These are phyloP conservation scores for Chrysomallon squamiferum DNA, from an alignment of 1,140 invertebrate genomes.

Conservation along the genomic window DNA sequence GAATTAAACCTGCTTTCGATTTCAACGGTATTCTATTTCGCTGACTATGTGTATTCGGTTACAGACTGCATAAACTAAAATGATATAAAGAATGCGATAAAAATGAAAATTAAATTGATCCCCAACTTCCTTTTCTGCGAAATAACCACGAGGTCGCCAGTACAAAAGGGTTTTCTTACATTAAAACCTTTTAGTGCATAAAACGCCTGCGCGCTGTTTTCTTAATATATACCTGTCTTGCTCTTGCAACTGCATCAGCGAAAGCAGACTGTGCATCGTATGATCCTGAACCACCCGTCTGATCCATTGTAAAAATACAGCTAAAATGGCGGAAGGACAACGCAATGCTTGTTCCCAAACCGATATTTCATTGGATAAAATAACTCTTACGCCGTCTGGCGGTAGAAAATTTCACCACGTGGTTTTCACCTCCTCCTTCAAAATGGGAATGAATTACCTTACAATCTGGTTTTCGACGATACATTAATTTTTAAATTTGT, in stretches of 20 bases:
- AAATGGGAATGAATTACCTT: too few relatives aligned
- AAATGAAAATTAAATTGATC: not conserved
- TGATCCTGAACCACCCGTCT: constrained; percentile 29
- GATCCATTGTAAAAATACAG: constrained; percentile 37
- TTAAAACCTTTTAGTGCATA: too few relatives aligned
- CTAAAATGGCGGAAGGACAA: constrained; percentile 39
- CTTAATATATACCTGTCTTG: constrained; percentile 51
- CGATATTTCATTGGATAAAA: constrained; percentile 14
- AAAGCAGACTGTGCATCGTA: constrained; percentile 53
- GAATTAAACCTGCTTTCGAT: too few relatives aligned
- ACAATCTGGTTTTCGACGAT: too few relatives aligned
- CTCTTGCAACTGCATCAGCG: constrained; percentile 59
- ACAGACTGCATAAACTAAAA: too few relatives aligned
- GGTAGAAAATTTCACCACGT: constrained; percentile 1
- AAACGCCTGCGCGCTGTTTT: not conserved
- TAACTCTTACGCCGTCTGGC: constrained; percentile 5
- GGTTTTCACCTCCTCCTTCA: not conserved
- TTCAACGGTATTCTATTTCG: too few relatives aligned
- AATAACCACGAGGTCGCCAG: constrained; percentile 10
- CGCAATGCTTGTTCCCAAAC: not conserved
- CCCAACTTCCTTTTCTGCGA: not conserved
- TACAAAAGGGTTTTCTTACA: too few relatives aligned
- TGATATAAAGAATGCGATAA: not conserved
- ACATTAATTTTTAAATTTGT: too few relatives aligned
- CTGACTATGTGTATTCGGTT: too few relatives aligned